These are phyloP conservation scores for Andinoacara biseriatus DNA, from an alignment of 2,113 vertebrate genomes.

Conservation along the genomic window DNA sequence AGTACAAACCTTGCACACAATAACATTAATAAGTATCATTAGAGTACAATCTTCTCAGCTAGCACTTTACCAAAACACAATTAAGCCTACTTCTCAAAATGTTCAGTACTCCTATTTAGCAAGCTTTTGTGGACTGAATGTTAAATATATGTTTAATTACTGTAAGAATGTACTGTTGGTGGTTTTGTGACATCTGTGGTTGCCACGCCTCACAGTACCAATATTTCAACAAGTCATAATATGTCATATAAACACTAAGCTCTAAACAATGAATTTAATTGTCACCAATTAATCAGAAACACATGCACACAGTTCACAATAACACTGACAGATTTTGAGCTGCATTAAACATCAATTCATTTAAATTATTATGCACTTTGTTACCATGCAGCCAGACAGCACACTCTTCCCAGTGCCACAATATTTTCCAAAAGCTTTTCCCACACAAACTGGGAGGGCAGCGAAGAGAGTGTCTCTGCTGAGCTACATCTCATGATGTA, in stretches of 20 bases:
- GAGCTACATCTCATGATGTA: slow-evolving; percentile 51
- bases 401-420: slow-evolving; percentile 27
- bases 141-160: slow-evolving; percentile 8
- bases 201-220: slow-evolving; percentile 26
- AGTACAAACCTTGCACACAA: background rate
- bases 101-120: background rate
- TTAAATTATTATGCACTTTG: slow-evolving; percentile 2
- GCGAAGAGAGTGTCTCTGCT: slow-evolving; percentile 38
- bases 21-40: background rate
- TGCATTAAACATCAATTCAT: background rate
- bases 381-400: slow-evolving; percentile 37
- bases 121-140: background rate
- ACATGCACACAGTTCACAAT: slow-evolving; percentile 18
- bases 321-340: slow-evolving; percentile 1
- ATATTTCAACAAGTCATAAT: slow-evolving; percentile 29
- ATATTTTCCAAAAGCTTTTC: slow-evolving; percentile 56
- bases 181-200: slow-evolving; percentile 41
- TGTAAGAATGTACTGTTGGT: slow-evolving; percentile 10
- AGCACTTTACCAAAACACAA: background rate
- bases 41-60: background rate
- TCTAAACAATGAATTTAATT: slow-evolving; percentile 31
- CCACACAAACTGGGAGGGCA: slow-evolving; percentile 45
- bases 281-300: slow-evolving; percentile 41
- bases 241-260: slow-evolving; percentile 29
- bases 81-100: background rate